Evolutionary conservation across 2,113 vertebrate species (phyloP).

Genomic region (Phodopus roborovskii): DNA sequence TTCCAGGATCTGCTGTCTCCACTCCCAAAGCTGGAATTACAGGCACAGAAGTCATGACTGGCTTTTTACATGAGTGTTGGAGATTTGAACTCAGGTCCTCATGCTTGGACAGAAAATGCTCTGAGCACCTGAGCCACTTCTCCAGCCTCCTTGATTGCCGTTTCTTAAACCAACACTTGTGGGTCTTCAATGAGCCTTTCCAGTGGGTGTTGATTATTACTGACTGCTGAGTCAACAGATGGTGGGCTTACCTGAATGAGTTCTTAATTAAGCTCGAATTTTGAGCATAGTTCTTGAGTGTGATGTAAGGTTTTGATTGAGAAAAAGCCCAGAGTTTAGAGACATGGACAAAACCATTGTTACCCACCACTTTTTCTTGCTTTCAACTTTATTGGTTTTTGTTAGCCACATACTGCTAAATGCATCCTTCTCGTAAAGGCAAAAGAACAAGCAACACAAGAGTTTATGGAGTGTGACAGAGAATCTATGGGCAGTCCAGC

Average conservation of each 20-base stretch:
- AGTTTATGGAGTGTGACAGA: not conserved
- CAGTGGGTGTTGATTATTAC: not conserved
- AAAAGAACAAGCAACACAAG: not conserved
- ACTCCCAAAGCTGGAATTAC: not conserved
- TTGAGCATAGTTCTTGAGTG: not conserved
- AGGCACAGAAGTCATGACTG: not conserved
- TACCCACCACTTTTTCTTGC: not conserved
- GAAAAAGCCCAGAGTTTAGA: not conserved
- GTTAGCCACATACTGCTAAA: not conserved
- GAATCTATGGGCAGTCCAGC: not conserved
- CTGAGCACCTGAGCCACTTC: not conserved
- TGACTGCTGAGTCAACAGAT: not conserved
- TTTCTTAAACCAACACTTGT: not conserved
- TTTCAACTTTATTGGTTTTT: not conserved
- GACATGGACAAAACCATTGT: not conserved
- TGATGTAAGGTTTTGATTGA: not conserved
- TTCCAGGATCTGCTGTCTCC: not conserved
- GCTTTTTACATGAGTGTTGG: not conserved
- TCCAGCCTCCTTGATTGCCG: not conserved
- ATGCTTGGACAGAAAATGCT: not conserved
- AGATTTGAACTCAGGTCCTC: not conserved
- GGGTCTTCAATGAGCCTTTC: not conserved
- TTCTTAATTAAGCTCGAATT: not conserved
- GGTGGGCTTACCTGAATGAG: not conserved
- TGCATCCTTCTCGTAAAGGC: not conserved